Percentiles rank a stretch among this genome's conserved stretches.
These are phyloP conservation scores for Momotus momota DNA, from an alignment of 2,797 vertebrate genomes.

Conservation along the genomic window DNA sequence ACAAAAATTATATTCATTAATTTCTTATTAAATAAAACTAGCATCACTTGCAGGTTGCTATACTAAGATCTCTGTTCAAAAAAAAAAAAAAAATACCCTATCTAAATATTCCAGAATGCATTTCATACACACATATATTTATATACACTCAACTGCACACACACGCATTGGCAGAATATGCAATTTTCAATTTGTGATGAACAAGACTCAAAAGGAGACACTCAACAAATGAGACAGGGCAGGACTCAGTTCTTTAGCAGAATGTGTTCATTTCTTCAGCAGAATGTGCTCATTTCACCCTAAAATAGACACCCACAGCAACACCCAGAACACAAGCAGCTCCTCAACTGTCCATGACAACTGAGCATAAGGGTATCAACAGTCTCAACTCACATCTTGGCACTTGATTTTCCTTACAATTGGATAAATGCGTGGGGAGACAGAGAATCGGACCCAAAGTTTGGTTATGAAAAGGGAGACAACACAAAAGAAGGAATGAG, in stretches of 20 bases:
- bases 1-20: background rate
- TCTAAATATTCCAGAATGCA: background rate
- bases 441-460: background rate
- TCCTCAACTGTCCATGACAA: background rate
- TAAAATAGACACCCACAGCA: background rate
- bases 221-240: background rate
- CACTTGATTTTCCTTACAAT: background rate
- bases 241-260: background rate
- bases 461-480: background rate
- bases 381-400: background rate
- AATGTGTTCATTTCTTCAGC: background rate
- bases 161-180: background rate
- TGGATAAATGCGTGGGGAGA: background rate
- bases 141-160: rapidly evolving
- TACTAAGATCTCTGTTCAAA: background rate
- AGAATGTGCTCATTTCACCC: background rate
- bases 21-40: background rate
- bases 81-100: background rate
- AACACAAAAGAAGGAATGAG: background rate
- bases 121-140: background rate
- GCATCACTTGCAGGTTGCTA: background rate
- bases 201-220: background rate
- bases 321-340: background rate
- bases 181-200: background rate
- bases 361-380: rapidly evolving